Base-by-base conservation (phyloP, 2,113 vertebrate species). In the Acrocephalus kingi region DNA sequence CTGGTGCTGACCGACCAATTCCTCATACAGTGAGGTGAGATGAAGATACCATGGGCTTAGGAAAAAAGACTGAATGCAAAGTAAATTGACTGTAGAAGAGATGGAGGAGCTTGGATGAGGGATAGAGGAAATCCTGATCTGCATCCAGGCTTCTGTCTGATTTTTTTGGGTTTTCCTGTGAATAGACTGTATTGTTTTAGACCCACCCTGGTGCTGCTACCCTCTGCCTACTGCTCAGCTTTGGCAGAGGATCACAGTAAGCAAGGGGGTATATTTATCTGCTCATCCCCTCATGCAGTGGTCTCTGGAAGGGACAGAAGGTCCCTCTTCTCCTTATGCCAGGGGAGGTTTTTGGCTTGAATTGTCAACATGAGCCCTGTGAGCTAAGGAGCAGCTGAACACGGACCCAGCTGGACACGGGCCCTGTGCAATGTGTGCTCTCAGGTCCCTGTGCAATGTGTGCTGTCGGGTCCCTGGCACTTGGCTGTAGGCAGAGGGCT, bases 321-420 rank as follows among this genome's bases (percentile, higher is more conserved):
- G 37, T 39, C 31, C 19, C 16, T 61, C 55, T 27, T 45, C 37
- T 45, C 41, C 31, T 66, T 86, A 21, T 8, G 1, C 4, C 23
- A 11, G 4, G 46, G 46, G 23, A 35, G 23, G 5, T 73, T 74
- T 90, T 54, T 39, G 43, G 33, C 33, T 39, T 41, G 37, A 62
- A 19, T 39, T 41, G 30, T 39, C 35, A 16, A 1, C 4, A n/a
- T 69, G 3, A 46, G n/a, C 24, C 13, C 28, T 48, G n/a, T 41
- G 72, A 55, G n/a, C 51, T 2, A 2, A 62, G 61, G 55, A 43
- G 43, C 22, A 6, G 8, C 11, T 6, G 1, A 3, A 7, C 15
- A 2, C 2, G 11, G 27, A 39, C 37, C 46, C 22, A 6, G 8
- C 11, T 6, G 1, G 3, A 7, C 15, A 2, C 2, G 11, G 27